phyloP scores from a whole-genome alignment of 2,113 vertebrate genomes.

The Varanus salvator region DNA sequence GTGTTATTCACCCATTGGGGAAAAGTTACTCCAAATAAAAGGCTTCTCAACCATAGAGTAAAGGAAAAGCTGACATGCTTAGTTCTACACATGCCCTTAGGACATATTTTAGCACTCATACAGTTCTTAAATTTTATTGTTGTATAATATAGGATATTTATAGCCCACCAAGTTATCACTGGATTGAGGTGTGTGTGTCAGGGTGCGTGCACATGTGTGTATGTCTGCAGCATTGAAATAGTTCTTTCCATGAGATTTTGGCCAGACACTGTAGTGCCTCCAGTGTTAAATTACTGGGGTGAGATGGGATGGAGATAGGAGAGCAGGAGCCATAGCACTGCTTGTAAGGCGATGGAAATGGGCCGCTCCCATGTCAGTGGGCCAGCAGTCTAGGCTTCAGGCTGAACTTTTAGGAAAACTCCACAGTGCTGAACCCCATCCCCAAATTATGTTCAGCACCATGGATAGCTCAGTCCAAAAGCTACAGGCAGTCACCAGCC shows the following conservation, averaged over 20 bases:
- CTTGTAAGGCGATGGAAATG: too few relatives aligned
- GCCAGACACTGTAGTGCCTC: not conserved
- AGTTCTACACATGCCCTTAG: not conserved
- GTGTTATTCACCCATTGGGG: not conserved
- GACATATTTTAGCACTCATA: not conserved
- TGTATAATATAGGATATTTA: not conserved
- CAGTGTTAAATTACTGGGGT: not conserved
- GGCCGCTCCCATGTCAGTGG: too few relatives aligned
- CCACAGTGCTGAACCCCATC: too few relatives aligned
- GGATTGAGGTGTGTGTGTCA: not conserved
- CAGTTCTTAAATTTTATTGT: constrained; percentile 1
- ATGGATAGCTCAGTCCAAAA: too few relatives aligned
- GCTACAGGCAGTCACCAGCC: too few relatives aligned
- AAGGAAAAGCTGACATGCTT: not conserved
- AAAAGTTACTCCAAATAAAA: not conserved
- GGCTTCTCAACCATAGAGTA: not conserved
- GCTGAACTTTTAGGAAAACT: too few relatives aligned
- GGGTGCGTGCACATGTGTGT: not conserved
- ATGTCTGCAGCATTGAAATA: too few relatives aligned
- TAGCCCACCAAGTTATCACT: not conserved
- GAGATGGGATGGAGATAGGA: not conserved
- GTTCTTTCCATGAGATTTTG: not conserved
- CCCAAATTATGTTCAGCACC: too few relatives aligned
- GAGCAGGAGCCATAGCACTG: too few relatives aligned
- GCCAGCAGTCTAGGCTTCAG: too few relatives aligned